These are phyloP conservation scores for Rhagologus leucostigma DNA, from an alignment of 2,113 vertebrate species.

Conservation along the genomic window DNA sequence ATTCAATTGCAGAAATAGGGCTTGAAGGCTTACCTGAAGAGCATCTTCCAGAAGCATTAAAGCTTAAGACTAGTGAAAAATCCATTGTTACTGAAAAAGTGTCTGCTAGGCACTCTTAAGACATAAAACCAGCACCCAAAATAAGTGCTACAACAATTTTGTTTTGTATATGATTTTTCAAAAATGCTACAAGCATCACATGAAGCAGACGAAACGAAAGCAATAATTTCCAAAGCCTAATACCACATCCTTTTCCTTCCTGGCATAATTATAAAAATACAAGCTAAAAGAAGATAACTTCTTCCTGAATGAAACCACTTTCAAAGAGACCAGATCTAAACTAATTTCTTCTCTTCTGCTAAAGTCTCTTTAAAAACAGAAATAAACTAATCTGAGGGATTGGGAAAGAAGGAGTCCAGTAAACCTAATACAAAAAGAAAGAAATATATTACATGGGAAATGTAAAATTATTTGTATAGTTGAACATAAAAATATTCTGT, in stretches of 20 bases:
- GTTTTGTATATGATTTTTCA: not conserved
- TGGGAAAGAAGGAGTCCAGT: not conserved
- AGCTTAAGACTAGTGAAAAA: not conserved
- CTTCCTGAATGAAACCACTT: constrained; percentile 13
- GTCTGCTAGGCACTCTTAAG: not conserved
- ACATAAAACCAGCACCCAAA: not conserved
- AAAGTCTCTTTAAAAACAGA: not conserved
- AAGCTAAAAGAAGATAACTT: constrained; percentile 4
- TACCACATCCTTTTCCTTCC: not conserved
- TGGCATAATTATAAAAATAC: not conserved
- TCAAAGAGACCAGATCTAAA: not conserved
- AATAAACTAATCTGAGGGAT: not conserved
- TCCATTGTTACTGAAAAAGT: not conserved
- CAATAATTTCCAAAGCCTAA: constrained; percentile 17
- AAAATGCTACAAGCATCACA: not conserved
- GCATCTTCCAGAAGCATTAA: not conserved
- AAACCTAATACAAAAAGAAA: not conserved
- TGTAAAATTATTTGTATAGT: not conserved
- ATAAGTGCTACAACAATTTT: not conserved
- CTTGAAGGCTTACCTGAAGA: not conserved
- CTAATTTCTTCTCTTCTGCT: not conserved
- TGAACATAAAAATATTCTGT: not conserved
- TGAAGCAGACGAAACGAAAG: constrained; percentile 10
- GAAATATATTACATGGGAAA: not conserved
- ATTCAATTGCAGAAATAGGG: not conserved